Percentiles rank a stretch among this genome's conserved stretches.
These are phyloP conservation scores for Calliopsis andreniformis DNA, from an alignment of 1,140 invertebrate genomes.

Conservation along the genomic window DNA sequence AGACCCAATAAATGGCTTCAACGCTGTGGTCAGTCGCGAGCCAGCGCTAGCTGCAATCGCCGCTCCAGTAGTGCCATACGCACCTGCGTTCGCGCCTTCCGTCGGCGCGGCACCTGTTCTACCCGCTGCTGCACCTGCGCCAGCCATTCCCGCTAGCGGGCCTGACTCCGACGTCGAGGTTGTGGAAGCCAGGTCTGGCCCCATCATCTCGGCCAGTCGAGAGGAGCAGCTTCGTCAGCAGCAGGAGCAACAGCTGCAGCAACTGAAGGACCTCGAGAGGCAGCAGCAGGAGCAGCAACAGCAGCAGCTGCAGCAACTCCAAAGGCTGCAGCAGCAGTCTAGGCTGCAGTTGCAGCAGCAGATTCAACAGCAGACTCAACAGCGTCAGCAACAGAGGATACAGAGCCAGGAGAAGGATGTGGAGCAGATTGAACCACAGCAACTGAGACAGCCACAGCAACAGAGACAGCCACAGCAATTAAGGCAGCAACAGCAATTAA, in stretches of 20 bases:
- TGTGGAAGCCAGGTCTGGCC: conserved; percentile 71
- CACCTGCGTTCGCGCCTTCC: conserved; percentile 68
- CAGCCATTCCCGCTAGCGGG: conserved; percentile 68
- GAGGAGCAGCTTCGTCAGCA: conserved; percentile 51
- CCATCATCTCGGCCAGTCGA: conserved; percentile 31
- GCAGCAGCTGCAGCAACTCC: conserved; percentile 28
- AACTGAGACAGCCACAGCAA: conserved; percentile 5
- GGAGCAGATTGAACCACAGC: conserved; percentile 3
- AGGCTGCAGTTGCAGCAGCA: conserved; percentile 37
- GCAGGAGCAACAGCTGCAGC: conserved; percentile 33
- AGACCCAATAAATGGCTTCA: conserved; percentile 87
- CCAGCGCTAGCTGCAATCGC: conserved; percentile 72
- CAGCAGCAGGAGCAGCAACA: conserved; percentile 35
- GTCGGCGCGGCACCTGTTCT: conserved; percentile 52
- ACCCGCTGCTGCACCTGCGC: conserved; percentile 49
- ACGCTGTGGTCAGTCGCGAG: conserved; percentile 85
- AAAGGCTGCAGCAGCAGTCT: conserved; percentile 18
- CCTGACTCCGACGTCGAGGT: conserved; percentile 79
- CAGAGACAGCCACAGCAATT: conserved; percentile 15
- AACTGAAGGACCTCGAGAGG: conserved; percentile 11
- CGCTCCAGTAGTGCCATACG: conserved; percentile 65
- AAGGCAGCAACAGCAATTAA: too few relatives aligned
- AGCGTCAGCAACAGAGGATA: conserved; percentile 7
- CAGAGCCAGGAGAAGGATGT: background rate
- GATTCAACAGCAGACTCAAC: conserved; percentile 7